These are phyloP conservation scores for Leucophora obtusa DNA, from an alignment of 2,888 invertebrate species.

Conservation along the genomic window DNA sequence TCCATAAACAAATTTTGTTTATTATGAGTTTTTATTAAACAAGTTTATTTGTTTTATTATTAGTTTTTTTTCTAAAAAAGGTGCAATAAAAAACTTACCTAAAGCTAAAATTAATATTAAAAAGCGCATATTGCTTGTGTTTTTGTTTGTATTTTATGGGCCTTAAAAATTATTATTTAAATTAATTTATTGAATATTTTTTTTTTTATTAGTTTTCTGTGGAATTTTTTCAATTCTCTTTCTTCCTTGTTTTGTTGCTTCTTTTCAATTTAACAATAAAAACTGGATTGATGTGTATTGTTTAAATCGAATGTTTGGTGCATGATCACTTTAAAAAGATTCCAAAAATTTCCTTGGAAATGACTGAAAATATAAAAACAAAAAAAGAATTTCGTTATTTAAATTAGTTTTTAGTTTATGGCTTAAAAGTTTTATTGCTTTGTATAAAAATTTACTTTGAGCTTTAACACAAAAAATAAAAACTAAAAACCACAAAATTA, in stretches of 20 bases:
- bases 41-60: too few species aligned
- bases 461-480: neutral
- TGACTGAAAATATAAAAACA: slow-evolving; percentile 41
- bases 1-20: too few species aligned
- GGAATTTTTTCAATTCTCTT: slow-evolving; percentile 9
- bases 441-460: neutral
- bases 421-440: neutral
- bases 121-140: slow-evolving; percentile 66
- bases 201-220: slow-evolving; percentile 11
- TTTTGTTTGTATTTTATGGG: slow-evolving; percentile 4
- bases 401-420: slow-evolving; percentile 21
- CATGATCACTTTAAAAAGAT: slow-evolving; percentile 40
- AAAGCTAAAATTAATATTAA: slow-evolving; percentile 71
- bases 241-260: slow-evolving; percentile 26
- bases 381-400: slow-evolving; percentile 3
- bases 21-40: too few species aligned
- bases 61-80: too few species aligned
- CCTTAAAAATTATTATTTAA: slow-evolving; percentile 64
- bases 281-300: slow-evolving; percentile 53
- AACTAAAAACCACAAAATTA: slow-evolving; percentile 9
- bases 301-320: slow-evolving; percentile 34
- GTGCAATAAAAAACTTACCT: slow-evolving; percentile 68
- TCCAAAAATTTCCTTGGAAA: slow-evolving; percentile 27
- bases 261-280: slow-evolving; percentile 34
- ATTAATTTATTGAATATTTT: slow-evolving; percentile 20